Percentiles rank a stretch among this genome's conserved stretches.
These are phyloP conservation scores for Steromphala cineraria DNA, from an alignment of 2,888 invertebrate species.

Conservation along the genomic window DNA sequence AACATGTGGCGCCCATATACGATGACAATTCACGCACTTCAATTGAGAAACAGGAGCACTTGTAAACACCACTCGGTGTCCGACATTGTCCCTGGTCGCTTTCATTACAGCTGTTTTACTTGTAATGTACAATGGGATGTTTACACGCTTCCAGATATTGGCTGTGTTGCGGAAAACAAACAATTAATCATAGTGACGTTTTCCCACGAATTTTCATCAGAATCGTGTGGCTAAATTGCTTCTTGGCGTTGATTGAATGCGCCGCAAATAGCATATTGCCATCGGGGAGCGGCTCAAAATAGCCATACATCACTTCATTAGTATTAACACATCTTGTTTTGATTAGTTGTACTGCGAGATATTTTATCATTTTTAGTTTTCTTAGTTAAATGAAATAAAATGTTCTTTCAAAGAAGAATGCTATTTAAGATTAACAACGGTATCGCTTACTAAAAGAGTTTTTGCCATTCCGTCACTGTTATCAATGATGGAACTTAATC, in stretches of 20 bases:
- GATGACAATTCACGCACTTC: not conserved
- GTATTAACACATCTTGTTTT: too few relatives aligned
- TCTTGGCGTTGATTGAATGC: not conserved
- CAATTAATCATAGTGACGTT: constrained; percentile 11
- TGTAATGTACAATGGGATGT: not conserved
- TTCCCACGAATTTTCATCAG: constrained; percentile 13
- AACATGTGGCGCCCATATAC: constrained; percentile 13
- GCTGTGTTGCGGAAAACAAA: constrained; percentile 1
- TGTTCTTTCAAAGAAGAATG: too few relatives aligned
- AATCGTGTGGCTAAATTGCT: not conserved
- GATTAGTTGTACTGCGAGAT: too few relatives aligned
- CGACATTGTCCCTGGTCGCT: not conserved
- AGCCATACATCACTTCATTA: not conserved
- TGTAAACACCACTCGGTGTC: not conserved
- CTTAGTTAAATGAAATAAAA: too few relatives aligned
- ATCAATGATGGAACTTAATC: too few relatives aligned
- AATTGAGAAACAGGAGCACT: not conserved
- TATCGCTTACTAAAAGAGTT: too few relatives aligned
- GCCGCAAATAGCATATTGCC: not conserved
- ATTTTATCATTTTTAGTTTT: too few relatives aligned
- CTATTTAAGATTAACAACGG: too few relatives aligned
- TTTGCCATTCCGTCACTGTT: too few relatives aligned
- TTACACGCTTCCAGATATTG: not conserved
- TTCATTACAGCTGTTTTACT: not conserved
- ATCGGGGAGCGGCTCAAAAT: not conserved